Conservation (phyloP, 2,888 invertebrate genomes). For the Dasypolia templi region DNA sequence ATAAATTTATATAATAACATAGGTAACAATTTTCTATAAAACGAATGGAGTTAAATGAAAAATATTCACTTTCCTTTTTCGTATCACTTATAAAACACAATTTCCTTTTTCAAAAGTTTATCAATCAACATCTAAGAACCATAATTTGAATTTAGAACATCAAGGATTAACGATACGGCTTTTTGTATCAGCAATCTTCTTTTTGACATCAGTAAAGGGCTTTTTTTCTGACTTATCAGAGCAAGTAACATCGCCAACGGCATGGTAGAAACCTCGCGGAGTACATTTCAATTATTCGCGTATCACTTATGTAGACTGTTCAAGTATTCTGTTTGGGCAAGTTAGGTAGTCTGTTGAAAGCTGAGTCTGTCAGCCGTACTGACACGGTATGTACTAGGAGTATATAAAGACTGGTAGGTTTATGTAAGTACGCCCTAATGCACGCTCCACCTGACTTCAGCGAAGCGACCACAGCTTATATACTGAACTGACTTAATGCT, state of each 20-base stretch:
- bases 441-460: constrained; percentile 41
- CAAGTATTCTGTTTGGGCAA: constrained; percentile 58
- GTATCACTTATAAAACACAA: constrained; percentile 7
- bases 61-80: constrained; percentile 2
- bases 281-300: constrained; percentile 53
- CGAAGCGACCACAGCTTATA: constrained; percentile 28
- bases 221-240: background rate
- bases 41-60: background rate
- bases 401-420: constrained; percentile 42
- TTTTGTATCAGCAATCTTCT: constrained; percentile 14
- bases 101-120: constrained; percentile 14
- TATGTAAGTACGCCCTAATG: constrained; percentile 30
- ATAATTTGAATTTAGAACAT: constrained; percentile 6
- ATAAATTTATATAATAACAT: background rate
- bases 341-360: constrained; percentile 47
- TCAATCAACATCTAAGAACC: background rate
- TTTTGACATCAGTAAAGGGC: background rate
- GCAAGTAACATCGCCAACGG: constrained; percentile 1
- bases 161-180: too few relatives aligned
- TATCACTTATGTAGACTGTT: constrained; percentile 55
- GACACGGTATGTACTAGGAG: constrained; percentile 33
- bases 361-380: constrained; percentile 30
- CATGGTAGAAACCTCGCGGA: constrained; percentile 18
- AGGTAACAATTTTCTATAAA: background rate
- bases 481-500: constrained; percentile 22